Conservation (phyloP, 1,140 invertebrate genomes). For the Babylonia areolata region DNA sequence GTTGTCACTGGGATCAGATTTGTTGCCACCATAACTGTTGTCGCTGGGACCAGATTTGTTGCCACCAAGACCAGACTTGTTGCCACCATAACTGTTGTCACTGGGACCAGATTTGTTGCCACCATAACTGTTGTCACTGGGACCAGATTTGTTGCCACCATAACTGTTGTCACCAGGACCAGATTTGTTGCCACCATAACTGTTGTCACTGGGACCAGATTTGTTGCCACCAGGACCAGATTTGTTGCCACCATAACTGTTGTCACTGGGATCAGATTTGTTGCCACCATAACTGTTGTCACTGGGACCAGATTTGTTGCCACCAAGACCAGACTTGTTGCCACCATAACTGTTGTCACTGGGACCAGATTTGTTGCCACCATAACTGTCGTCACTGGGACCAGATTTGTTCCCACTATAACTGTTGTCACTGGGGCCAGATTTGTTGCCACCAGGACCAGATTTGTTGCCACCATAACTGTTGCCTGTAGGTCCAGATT, state of each 20-base stretch:
- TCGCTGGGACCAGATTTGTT: not conserved
- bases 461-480: not conserved
- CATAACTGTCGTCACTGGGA: not conserved
- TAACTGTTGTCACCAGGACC: not conserved
- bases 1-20: not conserved
- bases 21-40: not conserved
- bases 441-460: not conserved
- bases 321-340: not conserved
- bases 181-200: not conserved
- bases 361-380: not conserved
- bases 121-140: not conserved
- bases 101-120: not conserved
- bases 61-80: not conserved
- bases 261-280: not conserved
- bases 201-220: not conserved
- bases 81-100: not conserved
- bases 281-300: not conserved
- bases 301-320: not conserved
- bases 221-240: not conserved
- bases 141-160: too few species aligned
- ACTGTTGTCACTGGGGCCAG: not conserved
- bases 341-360: not conserved
- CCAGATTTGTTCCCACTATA: not conserved
- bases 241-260: not conserved
- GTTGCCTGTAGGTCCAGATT: not conserved